phyloP scores from a whole-genome alignment of 2,888 invertebrate genomes.

The Tribolium freemani region DNA sequence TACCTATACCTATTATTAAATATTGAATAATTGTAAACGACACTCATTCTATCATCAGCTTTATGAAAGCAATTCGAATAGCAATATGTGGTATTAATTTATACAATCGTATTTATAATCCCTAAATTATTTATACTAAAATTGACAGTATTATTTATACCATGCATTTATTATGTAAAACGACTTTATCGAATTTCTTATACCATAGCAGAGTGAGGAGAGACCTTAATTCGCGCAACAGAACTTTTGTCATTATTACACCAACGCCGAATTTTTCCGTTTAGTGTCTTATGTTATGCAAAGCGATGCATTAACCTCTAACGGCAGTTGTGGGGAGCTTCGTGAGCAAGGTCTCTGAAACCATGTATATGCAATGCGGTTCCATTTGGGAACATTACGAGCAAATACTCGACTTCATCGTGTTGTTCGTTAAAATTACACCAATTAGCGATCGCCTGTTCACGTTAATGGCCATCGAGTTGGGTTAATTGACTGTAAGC shows the following conservation, averaged over 20 bases:
- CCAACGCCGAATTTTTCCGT: slow-evolving; percentile 5
- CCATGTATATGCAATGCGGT: slow-evolving; percentile 21
- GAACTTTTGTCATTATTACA: neutral
- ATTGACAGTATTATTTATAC: neutral
- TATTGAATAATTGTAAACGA: neutral
- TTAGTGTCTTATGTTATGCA: slow-evolving; percentile 27
- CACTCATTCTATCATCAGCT: neutral
- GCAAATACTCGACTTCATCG: slow-evolving; percentile 17
- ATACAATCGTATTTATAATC: neutral
- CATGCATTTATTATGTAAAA: neutral
- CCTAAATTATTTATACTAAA: neutral
- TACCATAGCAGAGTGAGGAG: neutral
- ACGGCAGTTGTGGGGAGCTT: slow-evolving; percentile 24
- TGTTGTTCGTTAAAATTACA: slow-evolving; percentile 36
- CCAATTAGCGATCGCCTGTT: slow-evolving; percentile 32
- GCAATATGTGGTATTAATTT: neutral
- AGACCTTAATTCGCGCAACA: neutral
- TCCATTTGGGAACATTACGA: slow-evolving; percentile 34
- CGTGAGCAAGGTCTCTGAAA: slow-evolving; percentile 1
- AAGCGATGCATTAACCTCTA: slow-evolving; percentile 38
- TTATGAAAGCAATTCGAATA: neutral
- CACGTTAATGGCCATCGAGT: slow-evolving; percentile 25
- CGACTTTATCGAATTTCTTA: neutral
- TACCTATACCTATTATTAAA: neutral
- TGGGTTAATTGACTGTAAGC: slow-evolving; percentile 28